These are phyloP conservation scores for Galerucella nymphaeae DNA, from an alignment of 2,888 invertebrate genomes.

Conservation along the genomic window DNA sequence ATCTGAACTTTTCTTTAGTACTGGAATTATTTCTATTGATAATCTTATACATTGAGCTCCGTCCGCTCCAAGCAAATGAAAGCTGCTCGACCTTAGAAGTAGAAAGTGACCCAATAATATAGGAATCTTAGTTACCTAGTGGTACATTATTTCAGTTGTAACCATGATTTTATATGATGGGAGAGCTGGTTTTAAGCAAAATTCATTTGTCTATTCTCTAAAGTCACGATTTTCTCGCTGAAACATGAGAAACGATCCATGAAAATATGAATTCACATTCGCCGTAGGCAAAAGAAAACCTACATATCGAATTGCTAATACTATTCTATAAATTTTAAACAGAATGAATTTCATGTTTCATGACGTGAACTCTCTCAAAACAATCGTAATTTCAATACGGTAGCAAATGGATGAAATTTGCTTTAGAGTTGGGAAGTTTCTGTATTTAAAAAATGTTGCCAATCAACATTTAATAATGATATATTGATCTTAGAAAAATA, in stretches of 20 bases:
- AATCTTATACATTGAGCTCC: no score
- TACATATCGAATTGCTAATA: constrained; percentile 30
- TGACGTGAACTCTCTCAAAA: constrained; percentile 10
- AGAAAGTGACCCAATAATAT: background rate
- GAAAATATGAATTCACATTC: constrained; percentile 52
- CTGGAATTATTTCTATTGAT: no score
- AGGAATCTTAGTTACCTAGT: no score
- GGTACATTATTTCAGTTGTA: constrained; percentile 15
- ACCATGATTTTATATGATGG: constrained; percentile 14
- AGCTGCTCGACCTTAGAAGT: no score
- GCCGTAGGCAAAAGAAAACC: constrained; percentile 38
- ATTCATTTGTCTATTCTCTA: constrained; percentile 42
- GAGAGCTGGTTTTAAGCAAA: constrained; percentile 37
- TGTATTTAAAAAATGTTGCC: no score
- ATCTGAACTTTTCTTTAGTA: no score
- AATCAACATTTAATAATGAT: no score
- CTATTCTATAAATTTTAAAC: constrained; percentile 18
- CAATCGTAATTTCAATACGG: constrained; percentile 18
- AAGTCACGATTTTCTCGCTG: constrained; percentile 50
- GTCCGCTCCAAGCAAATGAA: no score
- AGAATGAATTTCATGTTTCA: constrained; percentile 12
- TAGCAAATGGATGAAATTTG: constrained; percentile 9
- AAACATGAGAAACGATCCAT: constrained; percentile 51
- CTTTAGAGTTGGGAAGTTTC: background rate
- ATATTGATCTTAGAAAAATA: no score